Evolutionary conservation across 1,140 invertebrate species (phyloP), one percentile per base, ranked within the genome.

Genomic region (Ooceraea biroi): DNA sequence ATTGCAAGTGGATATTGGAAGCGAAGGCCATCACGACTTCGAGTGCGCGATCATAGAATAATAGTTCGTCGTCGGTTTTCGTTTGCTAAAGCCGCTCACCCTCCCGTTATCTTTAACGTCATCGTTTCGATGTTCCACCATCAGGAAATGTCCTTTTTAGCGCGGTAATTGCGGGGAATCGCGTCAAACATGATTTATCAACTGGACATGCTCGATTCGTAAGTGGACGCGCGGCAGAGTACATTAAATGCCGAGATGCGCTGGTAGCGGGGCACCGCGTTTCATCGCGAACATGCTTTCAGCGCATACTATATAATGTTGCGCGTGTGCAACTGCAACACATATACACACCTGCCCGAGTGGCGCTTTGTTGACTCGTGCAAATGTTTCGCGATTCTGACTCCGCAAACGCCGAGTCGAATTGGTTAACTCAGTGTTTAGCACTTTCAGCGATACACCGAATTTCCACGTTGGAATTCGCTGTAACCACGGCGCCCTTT

Each of bases 311-410:
- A 48, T 30, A 57, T 66, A 77, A 66, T 68, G 11, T 25, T 1
- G 48, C n/a, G 30, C 25, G 30, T 44, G 36, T 36, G 36, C 7
- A 36, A 36, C 36, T 36, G 36, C 36, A 36, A 36, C 36, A 36
- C 36, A 7, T 36, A 36, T 44, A 44, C 30, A 27, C 44, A 65
- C 10, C 44, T 22, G 36, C 19, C 22, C 19, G 48, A 78, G 48
- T 22, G 48, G n/a, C 17, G 63, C 76, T 78, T 78, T 78, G 76
- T 78, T 69, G 65, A 55, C 76, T 44, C 60, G 46, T 52, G 12
- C 19, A 78, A 78, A 78, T 55, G 63, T 69, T 78, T 57, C 76
- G 63, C 30, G 30, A 66, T 66, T 78, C 65, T 14, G 57, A 76
- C 57, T 78, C 61, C 48, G 36, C 63, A 68, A 78, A 57, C 63